A percentile compares a stretch with the other conserved stretches of the same genome.
phyloP scores from a whole-genome alignment of 2,888 invertebrate species.

The Drosophila aldrichi region DNA sequence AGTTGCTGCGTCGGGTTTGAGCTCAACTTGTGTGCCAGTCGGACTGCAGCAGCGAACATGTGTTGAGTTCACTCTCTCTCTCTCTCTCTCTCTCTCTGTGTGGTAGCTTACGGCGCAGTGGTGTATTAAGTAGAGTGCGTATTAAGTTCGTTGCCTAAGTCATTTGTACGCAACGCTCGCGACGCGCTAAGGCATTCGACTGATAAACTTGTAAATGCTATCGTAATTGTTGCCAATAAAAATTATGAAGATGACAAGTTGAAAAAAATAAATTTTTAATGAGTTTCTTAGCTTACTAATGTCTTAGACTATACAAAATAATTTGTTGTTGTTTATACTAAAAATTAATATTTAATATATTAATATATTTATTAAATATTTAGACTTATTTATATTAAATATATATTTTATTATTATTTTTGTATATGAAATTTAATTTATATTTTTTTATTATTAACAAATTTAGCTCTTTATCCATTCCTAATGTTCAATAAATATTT shows the following conservation, averaged over 20 bases:
- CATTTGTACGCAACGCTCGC: constrained; percentile 31
- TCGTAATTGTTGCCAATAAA: not conserved
- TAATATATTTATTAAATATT: no score
- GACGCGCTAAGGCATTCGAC: not conserved
- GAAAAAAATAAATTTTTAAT: not conserved
- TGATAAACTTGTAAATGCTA: not conserved
- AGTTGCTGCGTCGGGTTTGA: constrained; percentile 50
- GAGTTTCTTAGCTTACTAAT: not conserved
- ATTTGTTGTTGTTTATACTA: no score
- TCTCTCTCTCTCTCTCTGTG: constrained; percentile 11
- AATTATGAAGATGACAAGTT: not conserved
- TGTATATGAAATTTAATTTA: no score
- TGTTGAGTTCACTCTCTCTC: constrained; percentile 18
- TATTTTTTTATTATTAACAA: no score
- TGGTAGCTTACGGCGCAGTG: constrained; percentile 36
- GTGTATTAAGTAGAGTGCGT: constrained; percentile 22
- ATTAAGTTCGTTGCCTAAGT: constrained; percentile 57
- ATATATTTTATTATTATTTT: no score
- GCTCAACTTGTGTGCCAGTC: constrained; percentile 24
- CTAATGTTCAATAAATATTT: no score
- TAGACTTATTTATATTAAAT: no score
- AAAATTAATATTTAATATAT: no score
- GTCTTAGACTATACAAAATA: no score
- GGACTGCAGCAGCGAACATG: constrained; percentile 16
- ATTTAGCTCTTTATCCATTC: no score